Base-by-base conservation (phyloP, 2,113 vertebrate species). In the Pycnonotus jocosus region DNA sequence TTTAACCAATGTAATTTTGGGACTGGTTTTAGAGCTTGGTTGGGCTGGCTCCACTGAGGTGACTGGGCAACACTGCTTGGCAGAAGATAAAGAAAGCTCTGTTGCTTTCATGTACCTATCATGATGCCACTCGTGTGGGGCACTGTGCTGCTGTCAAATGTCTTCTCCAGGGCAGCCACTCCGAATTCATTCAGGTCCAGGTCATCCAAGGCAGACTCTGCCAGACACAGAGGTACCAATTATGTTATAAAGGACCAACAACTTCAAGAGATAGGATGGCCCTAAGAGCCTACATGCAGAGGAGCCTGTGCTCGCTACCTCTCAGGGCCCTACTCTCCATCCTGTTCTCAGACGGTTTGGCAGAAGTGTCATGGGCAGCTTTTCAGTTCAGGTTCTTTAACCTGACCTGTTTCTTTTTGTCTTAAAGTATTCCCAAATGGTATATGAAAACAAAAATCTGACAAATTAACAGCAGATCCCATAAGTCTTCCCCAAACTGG, bases 111-210 rank as follows among this genome's bases (percentile, higher is more conserved):
- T 97, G 96, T 97, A 99, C 99, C 99, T 86, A 99, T 97, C 97
- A 99, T 98, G 82, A 98, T 97, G 96, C 98, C 99, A 97, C 98
- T 98, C 54, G 98, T 98, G 90, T 98, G 98, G 85, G 98, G 97
- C 90, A 98, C 96, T 21, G 98, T 97, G 97, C 98, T 98, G 97
- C 96, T 98, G 86, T 99, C 99, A 76, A 99, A 98, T 92, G 99
- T 99, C 97, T 98, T 99, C 98, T 99, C 99, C 97, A 99, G 97
- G 70, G 99, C 99, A 5, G 99, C 99, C 91, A 99, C 98, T 79
- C 99, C 99, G 96, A 99, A 99, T 95, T 99, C 99, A 78, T 99
- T 99, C 97, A 99, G 98, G 97, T 99, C 99, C 58, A 99, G 98
- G 96, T 98, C 98, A 92, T 99, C 99, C 97, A 99, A 97, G 68